phyloP scores from a whole-genome alignment of 2,113 vertebrate species.

The Platysteira castanea region DNA sequence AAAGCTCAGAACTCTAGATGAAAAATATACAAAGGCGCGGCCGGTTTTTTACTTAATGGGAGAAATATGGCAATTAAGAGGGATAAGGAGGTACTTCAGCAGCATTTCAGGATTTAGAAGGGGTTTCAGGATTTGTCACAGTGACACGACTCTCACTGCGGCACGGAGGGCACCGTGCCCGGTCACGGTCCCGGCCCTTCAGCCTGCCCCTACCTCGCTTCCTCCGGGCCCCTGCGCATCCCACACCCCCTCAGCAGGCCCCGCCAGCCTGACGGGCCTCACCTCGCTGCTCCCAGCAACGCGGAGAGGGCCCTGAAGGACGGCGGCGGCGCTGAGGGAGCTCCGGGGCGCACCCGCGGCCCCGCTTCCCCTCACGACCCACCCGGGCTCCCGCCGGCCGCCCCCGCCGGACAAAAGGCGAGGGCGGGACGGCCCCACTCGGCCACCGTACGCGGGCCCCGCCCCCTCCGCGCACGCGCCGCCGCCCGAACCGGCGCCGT shows the following conservation, averaged over 20 bases:
- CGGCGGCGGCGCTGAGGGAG: rapidly evolving
- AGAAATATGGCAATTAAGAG: rapidly evolving
- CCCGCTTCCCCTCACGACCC: background rate
- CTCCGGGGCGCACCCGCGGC: background rate
- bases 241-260: background rate
- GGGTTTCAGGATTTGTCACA: background rate
- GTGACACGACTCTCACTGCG: background rate
- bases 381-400: background rate
- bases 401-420: background rate
- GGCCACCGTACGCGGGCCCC: background rate
- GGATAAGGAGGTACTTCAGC: rapidly evolving
- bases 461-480: background rate
- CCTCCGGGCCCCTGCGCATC: background rate
- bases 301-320: no score
- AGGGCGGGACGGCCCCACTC: background rate
- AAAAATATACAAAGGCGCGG: rapidly evolving
- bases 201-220: background rate
- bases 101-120: rapidly evolving
- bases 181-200: background rate
- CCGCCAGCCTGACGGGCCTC: background rate
- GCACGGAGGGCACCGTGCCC: background rate
- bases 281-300: rapidly evolving
- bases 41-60: rapidly evolving
- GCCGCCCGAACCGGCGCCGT: rapidly evolving
- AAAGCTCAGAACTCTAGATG: rapidly evolving